Percentiles rank a stretch among this genome's conserved stretches.
phyloP scores from a whole-genome alignment of 2,113 vertebrate genomes.

The Rhynchopsitta pachyrhyncha region DNA sequence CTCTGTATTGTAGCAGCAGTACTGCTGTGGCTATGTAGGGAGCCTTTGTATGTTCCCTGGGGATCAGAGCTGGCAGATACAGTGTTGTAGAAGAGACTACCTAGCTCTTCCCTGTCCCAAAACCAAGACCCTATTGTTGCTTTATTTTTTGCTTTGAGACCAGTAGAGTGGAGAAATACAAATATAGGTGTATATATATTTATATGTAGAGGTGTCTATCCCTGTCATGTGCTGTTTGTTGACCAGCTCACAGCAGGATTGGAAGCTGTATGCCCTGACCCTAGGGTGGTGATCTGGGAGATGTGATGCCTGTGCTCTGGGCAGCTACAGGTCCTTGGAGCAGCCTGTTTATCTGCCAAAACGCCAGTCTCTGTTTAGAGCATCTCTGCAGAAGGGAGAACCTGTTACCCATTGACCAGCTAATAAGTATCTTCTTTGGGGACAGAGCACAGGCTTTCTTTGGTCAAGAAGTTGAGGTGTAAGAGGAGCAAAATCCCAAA shows the following conservation, averaged over 20 bases:
- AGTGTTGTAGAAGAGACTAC: not conserved
- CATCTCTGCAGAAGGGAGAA: not conserved
- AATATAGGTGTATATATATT: not conserved
- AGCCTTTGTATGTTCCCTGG: not conserved
- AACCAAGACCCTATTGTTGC: not conserved
- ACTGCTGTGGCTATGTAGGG: not conserved
- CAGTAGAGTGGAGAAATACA: not conserved
- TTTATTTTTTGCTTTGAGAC: not conserved
- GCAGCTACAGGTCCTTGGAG: not conserved
- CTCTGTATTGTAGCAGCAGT: rapidly evolving
- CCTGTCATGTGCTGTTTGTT: not conserved
- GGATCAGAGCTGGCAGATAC: not conserved
- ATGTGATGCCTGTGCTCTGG: not conserved
- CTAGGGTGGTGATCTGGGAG: not conserved
- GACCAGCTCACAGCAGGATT: not conserved
- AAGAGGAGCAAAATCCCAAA: not conserved
- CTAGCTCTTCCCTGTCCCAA: not conserved
- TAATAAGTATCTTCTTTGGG: not conserved
- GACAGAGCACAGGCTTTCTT: not conserved
- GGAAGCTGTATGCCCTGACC: not conserved
- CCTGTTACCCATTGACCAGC: not conserved
- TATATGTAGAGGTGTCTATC: not conserved
- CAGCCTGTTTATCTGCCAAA: not conserved
- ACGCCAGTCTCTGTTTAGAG: not conserved
- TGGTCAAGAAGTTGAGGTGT: not conserved